A percentile compares a stretch with the other conserved stretches of the same genome.
Conservation (phyloP, 2,888 invertebrate species). For the Tricholauxania praeusta region DNA sequence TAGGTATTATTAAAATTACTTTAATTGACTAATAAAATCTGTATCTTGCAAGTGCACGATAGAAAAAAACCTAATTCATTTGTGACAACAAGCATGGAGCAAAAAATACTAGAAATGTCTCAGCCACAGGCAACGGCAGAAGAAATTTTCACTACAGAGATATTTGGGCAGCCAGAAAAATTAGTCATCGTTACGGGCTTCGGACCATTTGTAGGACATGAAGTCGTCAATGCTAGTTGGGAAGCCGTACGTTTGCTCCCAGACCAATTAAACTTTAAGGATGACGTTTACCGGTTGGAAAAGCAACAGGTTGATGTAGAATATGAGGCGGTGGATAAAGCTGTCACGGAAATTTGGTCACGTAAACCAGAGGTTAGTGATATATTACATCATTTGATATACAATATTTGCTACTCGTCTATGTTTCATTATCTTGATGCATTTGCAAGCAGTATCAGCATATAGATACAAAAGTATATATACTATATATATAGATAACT, state of each 20-base stretch:
- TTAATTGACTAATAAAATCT: too few relatives aligned
- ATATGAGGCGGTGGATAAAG: conserved; percentile 74
- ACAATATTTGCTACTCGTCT: too few relatives aligned
- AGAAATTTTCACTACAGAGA: background rate
- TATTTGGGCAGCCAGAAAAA: conserved; percentile 44
- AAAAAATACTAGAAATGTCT: conserved; percentile 26
- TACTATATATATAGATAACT: background rate
- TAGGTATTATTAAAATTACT: too few relatives aligned
- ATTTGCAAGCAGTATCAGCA: too few relatives aligned
- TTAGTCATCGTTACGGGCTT: conserved; percentile 77
- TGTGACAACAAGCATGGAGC: background rate
- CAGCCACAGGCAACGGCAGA: conserved; percentile 25
- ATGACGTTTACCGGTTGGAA: conserved; percentile 69
- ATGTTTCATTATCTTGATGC: too few relatives aligned
- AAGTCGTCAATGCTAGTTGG: conserved; percentile 80
- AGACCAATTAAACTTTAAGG: conserved; percentile 58
- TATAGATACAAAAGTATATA: too few relatives aligned
- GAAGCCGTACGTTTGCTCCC: conserved; percentile 76
- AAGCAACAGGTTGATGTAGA: conserved; percentile 74
- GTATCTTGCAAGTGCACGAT: too few relatives aligned
- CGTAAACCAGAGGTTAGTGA: conserved; percentile 73
- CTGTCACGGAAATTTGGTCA: conserved; percentile 75
- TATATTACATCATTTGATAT: background rate
- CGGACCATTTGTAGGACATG: conserved; percentile 78
- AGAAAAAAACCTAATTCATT: too few relatives aligned